A percentile compares a stretch with the other conserved stretches of the same genome.
Evolutionary conservation across 1,140 invertebrate genomes (phyloP).

Genomic region (Acromyrmex charruanus): DNA sequence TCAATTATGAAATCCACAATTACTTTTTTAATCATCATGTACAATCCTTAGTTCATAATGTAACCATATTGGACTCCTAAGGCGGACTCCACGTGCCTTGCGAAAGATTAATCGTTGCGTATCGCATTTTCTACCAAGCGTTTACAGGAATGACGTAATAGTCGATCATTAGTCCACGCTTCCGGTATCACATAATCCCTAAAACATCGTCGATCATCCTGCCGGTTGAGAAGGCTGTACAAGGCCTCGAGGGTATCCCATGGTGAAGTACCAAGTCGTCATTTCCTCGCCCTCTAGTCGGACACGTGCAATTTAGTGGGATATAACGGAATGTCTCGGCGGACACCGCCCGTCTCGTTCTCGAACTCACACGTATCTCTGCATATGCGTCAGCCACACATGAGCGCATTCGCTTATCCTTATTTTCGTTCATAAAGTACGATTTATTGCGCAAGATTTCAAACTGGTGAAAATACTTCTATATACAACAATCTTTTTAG

Average conservation of each 20-base stretch:
- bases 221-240: conserved; percentile 61
- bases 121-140: conserved; percentile 50
- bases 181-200: conserved; percentile 76
- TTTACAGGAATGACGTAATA: conserved; percentile 72
- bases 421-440: neutral
- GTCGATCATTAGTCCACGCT: conserved; percentile 70
- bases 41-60: neutral
- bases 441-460: neutral
- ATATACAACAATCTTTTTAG: neutral
- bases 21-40: neutral
- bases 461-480: neutral
- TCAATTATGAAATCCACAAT: neutral
- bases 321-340: conserved; percentile 71
- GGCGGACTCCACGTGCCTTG: conserved; percentile 1
- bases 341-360: conserved; percentile 50
- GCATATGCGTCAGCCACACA: conserved; percentile 37
- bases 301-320: conserved; percentile 70
- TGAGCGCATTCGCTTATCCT: conserved; percentile 8
- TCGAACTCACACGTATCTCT: conserved; percentile 32
- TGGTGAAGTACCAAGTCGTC: conserved; percentile 68
- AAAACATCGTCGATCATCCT: conserved; percentile 75
- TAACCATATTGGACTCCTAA: neutral
- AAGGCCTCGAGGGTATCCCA: conserved; percentile 64
- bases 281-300: conserved; percentile 70
- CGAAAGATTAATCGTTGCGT: conserved; percentile 53